These are phyloP conservation scores for Struthio camelus DNA, from an alignment of 2,113 vertebrate species.

Conservation along the genomic window DNA sequence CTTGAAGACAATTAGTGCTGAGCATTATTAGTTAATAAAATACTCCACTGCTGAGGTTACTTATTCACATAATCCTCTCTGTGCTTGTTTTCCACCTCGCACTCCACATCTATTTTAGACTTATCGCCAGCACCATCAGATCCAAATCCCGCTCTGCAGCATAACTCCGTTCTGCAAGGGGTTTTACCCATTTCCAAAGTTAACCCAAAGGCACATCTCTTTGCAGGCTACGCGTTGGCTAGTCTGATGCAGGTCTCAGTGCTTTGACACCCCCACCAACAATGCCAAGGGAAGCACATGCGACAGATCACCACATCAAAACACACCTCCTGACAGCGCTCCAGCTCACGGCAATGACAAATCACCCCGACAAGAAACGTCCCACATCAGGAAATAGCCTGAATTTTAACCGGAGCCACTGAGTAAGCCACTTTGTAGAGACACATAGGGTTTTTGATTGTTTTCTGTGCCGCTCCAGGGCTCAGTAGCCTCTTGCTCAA, in stretches of 20 bases:
- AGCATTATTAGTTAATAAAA: slow-evolving; percentile 32
- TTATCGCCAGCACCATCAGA: not conserved
- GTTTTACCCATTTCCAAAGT: not conserved
- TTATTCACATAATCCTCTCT: not conserved
- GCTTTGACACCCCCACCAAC: not conserved
- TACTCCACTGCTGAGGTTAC: not conserved
- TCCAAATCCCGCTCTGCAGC: not conserved
- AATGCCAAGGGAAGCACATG: rapidly evolving
- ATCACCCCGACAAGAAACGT: not conserved
- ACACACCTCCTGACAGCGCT: rapidly evolving
- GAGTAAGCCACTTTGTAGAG: not conserved
- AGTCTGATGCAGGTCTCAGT: too few relatives aligned
- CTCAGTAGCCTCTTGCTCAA: not conserved
- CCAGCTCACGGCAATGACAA: not conserved
- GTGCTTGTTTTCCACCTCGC: not conserved
- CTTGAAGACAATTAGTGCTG: not conserved
- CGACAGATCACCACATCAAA: not conserved
- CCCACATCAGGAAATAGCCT: not conserved
- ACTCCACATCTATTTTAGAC: not conserved
- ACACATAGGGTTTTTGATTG: not conserved
- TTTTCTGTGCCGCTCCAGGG: rapidly evolving
- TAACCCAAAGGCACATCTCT: not conserved
- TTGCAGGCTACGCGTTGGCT: not conserved
- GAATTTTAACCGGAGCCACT: not conserved
- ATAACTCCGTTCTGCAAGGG: not conserved